phyloP scores from a whole-genome alignment of 2,797 vertebrate genomes.

The Chrysocyon brachyurus region DNA sequence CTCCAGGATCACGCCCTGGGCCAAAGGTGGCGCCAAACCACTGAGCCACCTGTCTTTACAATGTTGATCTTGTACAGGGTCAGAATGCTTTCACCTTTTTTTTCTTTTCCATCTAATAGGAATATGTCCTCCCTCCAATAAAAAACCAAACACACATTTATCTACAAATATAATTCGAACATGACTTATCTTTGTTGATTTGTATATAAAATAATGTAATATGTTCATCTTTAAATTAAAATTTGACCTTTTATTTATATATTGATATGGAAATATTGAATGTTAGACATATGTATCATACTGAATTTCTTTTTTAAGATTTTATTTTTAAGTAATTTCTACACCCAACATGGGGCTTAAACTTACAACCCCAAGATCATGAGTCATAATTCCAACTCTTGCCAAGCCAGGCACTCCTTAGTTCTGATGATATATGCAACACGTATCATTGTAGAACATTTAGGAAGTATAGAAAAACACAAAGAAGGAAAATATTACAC shows the following conservation, averaged over 20 bases:
- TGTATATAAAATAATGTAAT: slow-evolving; percentile 28
- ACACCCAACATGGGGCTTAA: not conserved
- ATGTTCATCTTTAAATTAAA: slow-evolving; percentile 10
- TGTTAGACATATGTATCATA: not conserved
- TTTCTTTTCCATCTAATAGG: slow-evolving; percentile 8
- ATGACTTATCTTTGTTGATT: not conserved
- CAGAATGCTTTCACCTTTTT: slow-evolving; percentile 17
- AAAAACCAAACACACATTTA: slow-evolving; percentile 28
- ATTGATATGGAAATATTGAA: slow-evolving; percentile 22
- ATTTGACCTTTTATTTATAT: not conserved
- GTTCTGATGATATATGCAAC: not conserved
- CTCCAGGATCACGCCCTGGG: too few species aligned
- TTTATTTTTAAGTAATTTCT: not conserved
- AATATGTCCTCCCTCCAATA: not conserved
- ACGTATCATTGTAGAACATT: not conserved
- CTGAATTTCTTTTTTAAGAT: not conserved
- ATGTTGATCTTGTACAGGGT: slow-evolving; percentile 18
- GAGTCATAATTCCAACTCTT: not conserved
- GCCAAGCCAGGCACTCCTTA: not conserved
- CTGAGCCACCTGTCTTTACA: slow-evolving; percentile 32
- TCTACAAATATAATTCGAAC: not conserved
- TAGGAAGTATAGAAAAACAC: slow-evolving; percentile 40
- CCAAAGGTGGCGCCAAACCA: too few species aligned
- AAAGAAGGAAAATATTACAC: slow-evolving; percentile 18
- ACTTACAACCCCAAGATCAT: not conserved